These are phyloP conservation scores for Leucophenga maculata DNA, from an alignment of 2,888 invertebrate genomes.

Conservation along the genomic window DNA sequence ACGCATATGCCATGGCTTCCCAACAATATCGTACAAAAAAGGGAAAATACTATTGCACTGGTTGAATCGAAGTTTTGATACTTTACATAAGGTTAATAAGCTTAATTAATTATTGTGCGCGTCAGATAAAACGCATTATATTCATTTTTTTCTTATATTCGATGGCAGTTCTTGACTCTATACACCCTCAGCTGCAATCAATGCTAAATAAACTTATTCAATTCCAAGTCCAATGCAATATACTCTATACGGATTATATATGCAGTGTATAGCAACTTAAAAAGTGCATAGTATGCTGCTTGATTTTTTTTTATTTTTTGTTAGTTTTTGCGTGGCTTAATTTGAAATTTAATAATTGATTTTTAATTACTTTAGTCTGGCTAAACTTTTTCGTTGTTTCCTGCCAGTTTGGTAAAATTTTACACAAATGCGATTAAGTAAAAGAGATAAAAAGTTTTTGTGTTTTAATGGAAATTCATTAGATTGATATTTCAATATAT, in stretches of 20 bases:
- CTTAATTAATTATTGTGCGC: no score
- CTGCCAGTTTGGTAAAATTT: not conserved
- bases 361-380: conserved; percentile 18
- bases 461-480: no score
- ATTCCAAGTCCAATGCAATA: not conserved
- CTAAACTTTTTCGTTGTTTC: not conserved
- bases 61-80: no score
- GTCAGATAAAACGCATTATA: no score
- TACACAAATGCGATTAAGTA: no score
- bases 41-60: not conserved
- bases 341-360: conserved; percentile 14
- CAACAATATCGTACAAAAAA: not conserved
- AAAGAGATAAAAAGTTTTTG: conserved; percentile 5
- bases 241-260: no score
- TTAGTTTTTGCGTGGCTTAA: not conserved
- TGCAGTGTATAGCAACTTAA: no score
- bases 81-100: no score
- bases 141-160: no score
- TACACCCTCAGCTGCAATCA: no score
- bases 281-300: not conserved
- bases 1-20: not conserved
- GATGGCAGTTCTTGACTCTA: not conserved
- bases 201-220: no score
- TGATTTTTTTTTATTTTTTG: not conserved
- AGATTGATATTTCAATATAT: no score